Conservation (phyloP, 1,140 invertebrate genomes). For the Tetragnatha versicolor region DNA sequence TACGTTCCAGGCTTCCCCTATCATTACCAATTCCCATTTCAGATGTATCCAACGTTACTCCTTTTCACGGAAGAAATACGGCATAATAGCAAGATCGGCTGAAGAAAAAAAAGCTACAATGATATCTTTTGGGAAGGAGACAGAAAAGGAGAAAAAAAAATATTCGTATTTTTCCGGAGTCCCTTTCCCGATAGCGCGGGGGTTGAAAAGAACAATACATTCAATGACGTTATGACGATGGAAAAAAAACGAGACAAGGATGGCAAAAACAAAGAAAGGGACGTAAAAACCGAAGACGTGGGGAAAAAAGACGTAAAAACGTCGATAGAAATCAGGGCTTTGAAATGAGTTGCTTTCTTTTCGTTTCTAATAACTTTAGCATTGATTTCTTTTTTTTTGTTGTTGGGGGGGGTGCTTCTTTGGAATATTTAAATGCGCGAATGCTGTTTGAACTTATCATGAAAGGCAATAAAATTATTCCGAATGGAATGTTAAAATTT, state of each 20-base stretch:
- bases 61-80: not conserved
- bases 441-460: no score
- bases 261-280: not conserved
- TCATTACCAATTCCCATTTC: slow-evolving; percentile 3
- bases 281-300: not conserved
- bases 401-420: not conserved
- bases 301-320: slow-evolving; percentile 10
- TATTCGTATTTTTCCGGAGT: slow-evolving; percentile 12
- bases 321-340: slow-evolving; percentile 40
- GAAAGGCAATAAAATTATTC: no score
- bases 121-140: slow-evolving; percentile 1
- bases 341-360: slow-evolving; percentile 25
- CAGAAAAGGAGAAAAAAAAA: slow-evolving; percentile 1
- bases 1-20: not conserved
- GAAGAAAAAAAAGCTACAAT: not conserved
- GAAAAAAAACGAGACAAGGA: not conserved
- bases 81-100: not conserved
- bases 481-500: no score
- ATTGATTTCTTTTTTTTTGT: slow-evolving; percentile 24
- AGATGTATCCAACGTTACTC: not conserved
- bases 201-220: slow-evolving; percentile 39
- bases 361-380: slow-evolving; percentile 38
- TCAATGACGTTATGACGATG: slow-evolving; percentile 17
- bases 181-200: slow-evolving; percentile 16
- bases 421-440: slow-evolving; percentile 8